Percentiles rank a stretch among this genome's conserved stretches.
These are phyloP conservation scores for Synanceia verrucosa DNA, from an alignment of 2,797 vertebrate species.

Conservation along the genomic window DNA sequence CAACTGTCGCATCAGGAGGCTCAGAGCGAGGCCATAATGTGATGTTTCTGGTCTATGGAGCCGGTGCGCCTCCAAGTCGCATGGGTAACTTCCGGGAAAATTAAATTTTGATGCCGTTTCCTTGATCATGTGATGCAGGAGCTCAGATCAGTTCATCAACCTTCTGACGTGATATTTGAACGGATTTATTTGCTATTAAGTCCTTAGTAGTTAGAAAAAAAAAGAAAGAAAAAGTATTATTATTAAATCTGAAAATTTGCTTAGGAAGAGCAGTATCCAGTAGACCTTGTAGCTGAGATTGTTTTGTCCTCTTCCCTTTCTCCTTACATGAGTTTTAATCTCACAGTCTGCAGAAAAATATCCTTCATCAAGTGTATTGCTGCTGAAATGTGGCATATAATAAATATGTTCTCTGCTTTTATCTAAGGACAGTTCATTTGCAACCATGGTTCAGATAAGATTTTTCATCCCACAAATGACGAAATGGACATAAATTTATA, in stretches of 20 bases:
- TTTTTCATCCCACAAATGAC: too few species aligned
- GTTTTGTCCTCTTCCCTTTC: background rate
- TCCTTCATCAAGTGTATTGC: too few species aligned
- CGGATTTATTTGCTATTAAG: too few species aligned
- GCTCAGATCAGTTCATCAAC: background rate
- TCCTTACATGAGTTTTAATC: background rate
- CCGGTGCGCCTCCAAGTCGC: constrained; percentile 88
- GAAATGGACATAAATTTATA: too few species aligned
- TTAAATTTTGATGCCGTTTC: constrained; percentile 58
- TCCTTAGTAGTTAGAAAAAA: background rate
- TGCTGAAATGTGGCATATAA: background rate
- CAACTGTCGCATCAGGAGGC: constrained; percentile 70
- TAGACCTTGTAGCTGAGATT: background rate
- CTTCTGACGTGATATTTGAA: too few species aligned
- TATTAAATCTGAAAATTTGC: too few species aligned
- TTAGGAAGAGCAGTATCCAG: too few species aligned
- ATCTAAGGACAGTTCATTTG: background rate
- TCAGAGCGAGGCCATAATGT: constrained; percentile 81
- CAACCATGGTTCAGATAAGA: too few species aligned
- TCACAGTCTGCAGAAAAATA: background rate
- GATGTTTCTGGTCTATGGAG: constrained; percentile 86
- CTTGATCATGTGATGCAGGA: constrained; percentile 74
- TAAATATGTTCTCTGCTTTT: background rate
- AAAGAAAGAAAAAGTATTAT: too few species aligned
- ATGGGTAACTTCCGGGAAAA: constrained; percentile 90